Percentiles rank a stretch among this genome's conserved stretches.
These are phyloP conservation scores for Chrysolina haemoptera DNA, from an alignment of 2,888 invertebrate species.

Conservation along the genomic window DNA sequence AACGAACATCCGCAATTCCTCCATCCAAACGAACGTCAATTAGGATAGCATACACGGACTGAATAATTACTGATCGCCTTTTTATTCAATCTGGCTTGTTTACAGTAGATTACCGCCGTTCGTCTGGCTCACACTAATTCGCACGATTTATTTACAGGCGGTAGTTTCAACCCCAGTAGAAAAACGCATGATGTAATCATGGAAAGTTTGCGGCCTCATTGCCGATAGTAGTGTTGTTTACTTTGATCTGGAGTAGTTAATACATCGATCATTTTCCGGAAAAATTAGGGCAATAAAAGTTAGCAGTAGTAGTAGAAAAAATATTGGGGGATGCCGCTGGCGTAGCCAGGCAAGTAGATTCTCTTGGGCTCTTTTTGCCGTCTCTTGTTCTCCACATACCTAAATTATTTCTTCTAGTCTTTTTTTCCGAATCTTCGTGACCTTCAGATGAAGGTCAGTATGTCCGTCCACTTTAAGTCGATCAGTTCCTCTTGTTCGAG, in stretches of 20 bases:
- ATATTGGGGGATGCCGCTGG: too few species aligned
- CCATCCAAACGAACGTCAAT: constrained; percentile 7
- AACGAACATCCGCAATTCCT: background rate
- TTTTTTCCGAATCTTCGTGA: too few species aligned
- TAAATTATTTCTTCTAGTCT: too few species aligned
- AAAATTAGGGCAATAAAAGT: too few species aligned
- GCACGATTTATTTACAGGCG: constrained; percentile 7
- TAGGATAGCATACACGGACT: background rate
- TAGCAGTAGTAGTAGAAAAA: too few species aligned
- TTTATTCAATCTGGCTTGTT: constrained; percentile 20
- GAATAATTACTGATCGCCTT: constrained; percentile 12
- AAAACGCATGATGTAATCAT: constrained; percentile 5
- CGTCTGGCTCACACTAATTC: constrained; percentile 18
- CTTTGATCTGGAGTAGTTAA: background rate
- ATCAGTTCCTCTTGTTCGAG: too few species aligned
- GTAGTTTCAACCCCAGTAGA: constrained; percentile 7
- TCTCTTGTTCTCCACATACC: too few species aligned
- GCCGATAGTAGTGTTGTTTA: background rate
- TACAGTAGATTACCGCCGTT: constrained; percentile 15
- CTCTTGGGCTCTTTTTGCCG: too few species aligned
- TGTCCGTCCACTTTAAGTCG: too few species aligned
- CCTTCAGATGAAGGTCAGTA: too few species aligned
- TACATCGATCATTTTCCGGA: too few species aligned
- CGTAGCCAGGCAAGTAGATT: too few species aligned
- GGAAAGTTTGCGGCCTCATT: background rate